A percentile compares a stretch with the other conserved stretches of the same genome.
These are phyloP conservation scores for Archaeoteleia sp. DNA, from an alignment of 2,888 invertebrate species.

Conservation along the genomic window DNA sequence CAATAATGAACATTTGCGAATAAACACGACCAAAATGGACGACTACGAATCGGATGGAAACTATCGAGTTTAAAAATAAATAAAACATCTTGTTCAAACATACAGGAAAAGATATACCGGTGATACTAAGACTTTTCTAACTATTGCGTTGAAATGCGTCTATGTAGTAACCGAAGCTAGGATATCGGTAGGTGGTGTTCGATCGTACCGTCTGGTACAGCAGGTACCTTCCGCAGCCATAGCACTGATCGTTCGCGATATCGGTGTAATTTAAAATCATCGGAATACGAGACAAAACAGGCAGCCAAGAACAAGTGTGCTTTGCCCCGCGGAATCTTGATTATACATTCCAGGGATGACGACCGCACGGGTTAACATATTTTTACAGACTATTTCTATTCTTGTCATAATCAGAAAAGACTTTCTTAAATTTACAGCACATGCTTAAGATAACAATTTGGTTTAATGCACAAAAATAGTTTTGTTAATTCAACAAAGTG, in stretches of 20 bases:
- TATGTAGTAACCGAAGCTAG: conserved; percentile 60
- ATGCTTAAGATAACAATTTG: no score
- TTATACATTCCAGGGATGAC: conserved; percentile 68
- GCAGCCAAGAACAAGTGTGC: conserved; percentile 66
- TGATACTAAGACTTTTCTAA: no score
- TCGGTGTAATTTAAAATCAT: conserved; percentile 70
- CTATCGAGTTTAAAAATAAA: no score
- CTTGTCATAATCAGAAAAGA: conserved; percentile 53
- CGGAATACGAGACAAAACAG: conserved; percentile 69
- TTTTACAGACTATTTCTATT: conserved; percentile 46
- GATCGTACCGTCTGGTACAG: conserved; percentile 58
- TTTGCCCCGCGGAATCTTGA: conserved; percentile 66
- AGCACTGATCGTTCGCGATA: conserved; percentile 68
- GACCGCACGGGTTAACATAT: conserved; percentile 49
- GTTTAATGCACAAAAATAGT: no score
- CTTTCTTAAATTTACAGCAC: no score
- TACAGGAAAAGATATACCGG: no score
- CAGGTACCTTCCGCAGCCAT: conserved; percentile 63
- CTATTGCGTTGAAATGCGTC: no score
- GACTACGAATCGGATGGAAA: no score
- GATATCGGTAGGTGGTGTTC: conserved; percentile 56
- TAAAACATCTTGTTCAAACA: no score
- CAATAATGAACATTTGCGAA: no score
- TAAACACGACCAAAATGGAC: no score
- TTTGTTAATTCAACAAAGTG: no score